These are phyloP conservation scores for Phaedon cochleariae DNA, from an alignment of 2,888 invertebrate species.

Conservation along the genomic window DNA sequence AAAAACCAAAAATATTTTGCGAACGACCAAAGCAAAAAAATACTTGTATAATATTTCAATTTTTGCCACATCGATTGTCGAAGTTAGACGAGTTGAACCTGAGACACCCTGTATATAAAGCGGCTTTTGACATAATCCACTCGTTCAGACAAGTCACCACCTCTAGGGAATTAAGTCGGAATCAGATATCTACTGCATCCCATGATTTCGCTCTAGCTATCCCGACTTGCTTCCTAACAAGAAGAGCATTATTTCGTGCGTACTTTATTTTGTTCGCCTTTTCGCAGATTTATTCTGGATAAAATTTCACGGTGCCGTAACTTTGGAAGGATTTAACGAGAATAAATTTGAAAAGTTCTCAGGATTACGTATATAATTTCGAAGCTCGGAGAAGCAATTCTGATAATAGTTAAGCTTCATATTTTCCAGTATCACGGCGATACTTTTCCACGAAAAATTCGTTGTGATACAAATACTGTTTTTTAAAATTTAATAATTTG, in stretches of 20 bases:
- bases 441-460: too few relatives aligned
- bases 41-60: too few relatives aligned
- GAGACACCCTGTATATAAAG: constrained; percentile 36
- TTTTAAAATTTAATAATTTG: too few relatives aligned
- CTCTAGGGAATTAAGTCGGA: constrained; percentile 50
- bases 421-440: not conserved
- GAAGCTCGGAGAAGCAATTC: not conserved
- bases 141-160: constrained; percentile 52
- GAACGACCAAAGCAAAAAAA: too few relatives aligned
- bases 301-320: constrained; percentile 45
- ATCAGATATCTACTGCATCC: constrained; percentile 40
- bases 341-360: constrained; percentile 28
- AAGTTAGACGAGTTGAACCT: too few relatives aligned
- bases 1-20: too few relatives aligned
- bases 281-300: constrained; percentile 38
- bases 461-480: too few relatives aligned
- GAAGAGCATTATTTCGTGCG: constrained; percentile 44
- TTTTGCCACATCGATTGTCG: too few relatives aligned
- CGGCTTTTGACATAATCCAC: constrained; percentile 51
- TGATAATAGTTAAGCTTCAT: not conserved
- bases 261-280: constrained; percentile 45
- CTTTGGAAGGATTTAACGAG: constrained; percentile 28
- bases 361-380: constrained; percentile 26
- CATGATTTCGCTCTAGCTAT: not conserved
- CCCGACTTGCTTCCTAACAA: constrained; percentile 35